Percentiles rank a stretch among this genome's conserved stretches.
Evolutionary conservation across 2,113 vertebrate species (phyloP).

Genomic region (Hypanus sabinus): DNA sequence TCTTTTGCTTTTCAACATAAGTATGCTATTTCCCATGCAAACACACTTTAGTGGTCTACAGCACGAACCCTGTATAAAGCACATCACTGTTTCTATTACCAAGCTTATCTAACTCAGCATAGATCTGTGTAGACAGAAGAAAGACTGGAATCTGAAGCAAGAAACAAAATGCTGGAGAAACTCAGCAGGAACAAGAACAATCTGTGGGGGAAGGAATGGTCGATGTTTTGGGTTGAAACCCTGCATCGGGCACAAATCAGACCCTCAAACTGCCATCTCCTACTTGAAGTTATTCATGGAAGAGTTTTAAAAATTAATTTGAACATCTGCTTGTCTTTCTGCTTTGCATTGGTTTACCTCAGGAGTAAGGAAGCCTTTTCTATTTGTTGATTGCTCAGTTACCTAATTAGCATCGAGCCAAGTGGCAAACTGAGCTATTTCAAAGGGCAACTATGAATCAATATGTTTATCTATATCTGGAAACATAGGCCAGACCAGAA

Average conservation of each 20-base stretch:
- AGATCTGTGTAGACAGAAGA: background rate
- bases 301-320: background rate
- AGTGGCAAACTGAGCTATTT: no score
- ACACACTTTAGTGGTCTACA: background rate
- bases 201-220: no score
- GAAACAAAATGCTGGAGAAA: no score
- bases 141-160: no score
- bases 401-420: no score
- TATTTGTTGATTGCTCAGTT: background rate
- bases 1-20: no score
- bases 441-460: no score
- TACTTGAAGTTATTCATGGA: background rate
- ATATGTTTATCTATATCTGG: no score
- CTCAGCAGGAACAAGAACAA: no score
- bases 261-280: background rate
- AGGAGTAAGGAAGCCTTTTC: background rate
- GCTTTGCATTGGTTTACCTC: background rate
- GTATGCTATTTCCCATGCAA: background rate
- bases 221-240: no score
- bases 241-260: background rate
- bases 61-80: background rate
- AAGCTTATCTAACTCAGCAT: background rate
- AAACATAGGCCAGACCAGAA: no score
- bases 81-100: background rate
- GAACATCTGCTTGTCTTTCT: background rate